A percentile compares a stretch with the other conserved stretches of the same genome.
These are phyloP conservation scores for Branchipolynoe longqiensis DNA, from an alignment of 2,888 invertebrate genomes.

Conservation along the genomic window DNA sequence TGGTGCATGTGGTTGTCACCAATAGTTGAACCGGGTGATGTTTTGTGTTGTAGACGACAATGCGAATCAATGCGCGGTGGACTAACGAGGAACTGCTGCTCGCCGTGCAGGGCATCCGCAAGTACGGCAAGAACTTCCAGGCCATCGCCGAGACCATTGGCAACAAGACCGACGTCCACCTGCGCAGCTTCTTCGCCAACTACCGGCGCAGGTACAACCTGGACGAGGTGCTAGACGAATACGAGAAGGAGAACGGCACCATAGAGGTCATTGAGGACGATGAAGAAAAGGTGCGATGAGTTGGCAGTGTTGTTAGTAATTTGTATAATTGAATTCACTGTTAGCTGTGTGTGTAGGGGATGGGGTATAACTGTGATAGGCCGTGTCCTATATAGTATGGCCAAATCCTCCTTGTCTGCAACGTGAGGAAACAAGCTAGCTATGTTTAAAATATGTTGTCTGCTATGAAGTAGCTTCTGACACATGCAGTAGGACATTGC, in stretches of 20 bases:
- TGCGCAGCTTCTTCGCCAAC: constrained; percentile 94
- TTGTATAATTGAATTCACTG: neutral
- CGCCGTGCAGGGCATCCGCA: constrained; percentile 90
- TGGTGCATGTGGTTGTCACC: too few relatives aligned
- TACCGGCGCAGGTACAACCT: constrained; percentile 94
- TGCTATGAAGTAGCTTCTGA: too few relatives aligned
- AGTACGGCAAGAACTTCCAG: constrained; percentile 90
- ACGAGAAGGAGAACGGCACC: constrained; percentile 74
- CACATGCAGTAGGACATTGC: too few relatives aligned
- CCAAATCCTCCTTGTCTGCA: too few relatives aligned
- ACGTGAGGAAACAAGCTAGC: too few relatives aligned
- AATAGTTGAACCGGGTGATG: too few relatives aligned
- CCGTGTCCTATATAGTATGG: too few relatives aligned
- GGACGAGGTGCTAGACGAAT: constrained; percentile 89
- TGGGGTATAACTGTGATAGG: too few relatives aligned
- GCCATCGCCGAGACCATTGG: constrained; percentile 97
- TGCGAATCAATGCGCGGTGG: constrained; percentile 85
- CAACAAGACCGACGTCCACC: constrained; percentile 95
- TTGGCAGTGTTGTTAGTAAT: neutral
- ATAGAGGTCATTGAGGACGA: constrained; percentile 30
- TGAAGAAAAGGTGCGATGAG: constrained; percentile 47
- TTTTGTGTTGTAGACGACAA: constrained; percentile 69
- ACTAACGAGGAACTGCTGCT: constrained; percentile 94
- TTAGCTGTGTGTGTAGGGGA: neutral
- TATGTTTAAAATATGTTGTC: too few relatives aligned